These are phyloP conservation scores for Cotesia glomerata DNA, from an alignment of 1,140 invertebrate genomes.

Conservation along the genomic window DNA sequence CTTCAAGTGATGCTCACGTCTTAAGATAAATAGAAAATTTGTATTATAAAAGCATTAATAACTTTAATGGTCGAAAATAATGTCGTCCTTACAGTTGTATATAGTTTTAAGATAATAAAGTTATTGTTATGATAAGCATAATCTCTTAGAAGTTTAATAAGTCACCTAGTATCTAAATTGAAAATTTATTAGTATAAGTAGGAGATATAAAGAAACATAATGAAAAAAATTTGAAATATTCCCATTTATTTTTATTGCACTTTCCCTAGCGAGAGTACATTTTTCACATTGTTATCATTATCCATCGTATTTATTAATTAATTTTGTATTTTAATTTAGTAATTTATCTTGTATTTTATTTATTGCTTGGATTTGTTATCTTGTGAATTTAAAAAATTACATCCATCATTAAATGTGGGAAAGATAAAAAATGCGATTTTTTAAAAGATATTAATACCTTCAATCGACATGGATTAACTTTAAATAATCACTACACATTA, in stretches of 20 bases:
- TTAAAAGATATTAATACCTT: not conserved
- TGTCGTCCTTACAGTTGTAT: not conserved
- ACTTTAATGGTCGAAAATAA: not conserved
- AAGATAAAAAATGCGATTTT: constrained; percentile 27
- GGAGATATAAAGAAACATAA: not conserved
- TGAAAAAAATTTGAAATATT: constrained; percentile 9
- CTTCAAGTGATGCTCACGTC: not conserved
- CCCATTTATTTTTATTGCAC: constrained; percentile 54
- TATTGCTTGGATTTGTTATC: not conserved
- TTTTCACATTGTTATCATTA: constrained; percentile 26
- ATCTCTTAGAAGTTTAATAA: not conserved
- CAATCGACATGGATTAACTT: constrained; percentile 8
- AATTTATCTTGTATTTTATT: constrained; percentile 5
- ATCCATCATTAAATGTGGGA: constrained; percentile 30
- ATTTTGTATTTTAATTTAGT: not conserved
- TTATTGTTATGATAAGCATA: not conserved
- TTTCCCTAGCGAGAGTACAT: constrained; percentile 53
- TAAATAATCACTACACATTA: constrained; percentile 6
- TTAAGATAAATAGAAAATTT: constrained; percentile 18
- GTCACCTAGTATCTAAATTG: not conserved
- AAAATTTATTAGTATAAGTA: not conserved
- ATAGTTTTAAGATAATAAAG: constrained; percentile 20
- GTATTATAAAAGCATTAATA: constrained; percentile 13
- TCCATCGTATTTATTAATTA: not conserved
- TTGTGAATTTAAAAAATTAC: not conserved